Evolutionary conservation across 2,888 invertebrate genomes (phyloP).

Genomic region (Altica lythri): DNA sequence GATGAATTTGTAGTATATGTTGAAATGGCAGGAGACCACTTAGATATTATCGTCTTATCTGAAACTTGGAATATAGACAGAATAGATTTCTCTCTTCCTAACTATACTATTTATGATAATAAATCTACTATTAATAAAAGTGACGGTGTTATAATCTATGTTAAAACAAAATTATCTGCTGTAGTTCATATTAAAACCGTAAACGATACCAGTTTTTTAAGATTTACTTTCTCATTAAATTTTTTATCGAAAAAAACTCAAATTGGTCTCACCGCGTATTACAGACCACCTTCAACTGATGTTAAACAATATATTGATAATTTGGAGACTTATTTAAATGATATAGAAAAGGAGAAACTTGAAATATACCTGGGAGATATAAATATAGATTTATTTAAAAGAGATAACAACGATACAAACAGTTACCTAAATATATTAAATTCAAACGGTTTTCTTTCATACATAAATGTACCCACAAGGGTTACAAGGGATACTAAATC

Average conservation of each 20-base stretch:
- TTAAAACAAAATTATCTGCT: slow-evolving; percentile 1
- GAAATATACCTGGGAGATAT: too few species aligned
- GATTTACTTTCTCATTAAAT: neutral
- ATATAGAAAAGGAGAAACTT: too few species aligned
- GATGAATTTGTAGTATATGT: slow-evolving; percentile 4
- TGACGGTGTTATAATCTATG: slow-evolving; percentile 2
- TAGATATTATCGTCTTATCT: slow-evolving; percentile 8
- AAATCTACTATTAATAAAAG: slow-evolving; percentile 1
- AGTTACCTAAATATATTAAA: neutral
- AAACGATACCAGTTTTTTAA: neutral
- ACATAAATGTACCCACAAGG: neutral
- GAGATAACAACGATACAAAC: too few species aligned
- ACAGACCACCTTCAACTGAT: neutral
- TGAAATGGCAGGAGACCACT: neutral
- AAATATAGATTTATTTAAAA: neutral
- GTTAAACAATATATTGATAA: neutral
- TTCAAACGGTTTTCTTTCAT: neutral
- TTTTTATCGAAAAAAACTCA: neutral
- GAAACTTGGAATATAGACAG: neutral
- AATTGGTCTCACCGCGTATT: neutral
- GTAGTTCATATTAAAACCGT: neutral
- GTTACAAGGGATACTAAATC: neutral
- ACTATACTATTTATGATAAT: slow-evolving; percentile 4
- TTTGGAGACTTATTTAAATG: neutral
- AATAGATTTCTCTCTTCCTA: neutral